Percentiles rank a stretch among this genome's conserved stretches.
These are phyloP conservation scores for Pasiphila rectangulata DNA, from an alignment of 2,888 invertebrate genomes.

Conservation along the genomic window DNA sequence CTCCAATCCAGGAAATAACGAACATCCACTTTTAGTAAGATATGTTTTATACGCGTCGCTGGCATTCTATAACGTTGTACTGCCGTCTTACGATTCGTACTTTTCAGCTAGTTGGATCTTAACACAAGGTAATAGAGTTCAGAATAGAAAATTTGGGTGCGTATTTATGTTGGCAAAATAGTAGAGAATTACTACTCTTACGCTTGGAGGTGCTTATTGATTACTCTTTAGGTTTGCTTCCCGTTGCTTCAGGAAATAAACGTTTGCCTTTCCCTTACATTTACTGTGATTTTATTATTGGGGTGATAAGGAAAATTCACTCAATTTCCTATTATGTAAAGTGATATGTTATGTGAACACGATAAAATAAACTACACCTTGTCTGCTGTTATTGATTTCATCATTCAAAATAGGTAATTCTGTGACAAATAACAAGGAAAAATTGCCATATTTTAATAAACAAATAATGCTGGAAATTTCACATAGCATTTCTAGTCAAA, in stretches of 20 bases:
- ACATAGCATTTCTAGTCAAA: no score
- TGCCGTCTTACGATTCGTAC: slow-evolving; percentile 31
- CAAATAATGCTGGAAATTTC: no score
- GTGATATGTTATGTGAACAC: no score
- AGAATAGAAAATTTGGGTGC: background rate
- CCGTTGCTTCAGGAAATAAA: slow-evolving; percentile 31
- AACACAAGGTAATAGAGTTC: background rate
- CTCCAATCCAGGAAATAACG: slow-evolving; percentile 53
- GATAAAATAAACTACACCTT: no score
- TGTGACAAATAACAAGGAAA: no score
- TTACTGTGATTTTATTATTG: slow-evolving; percentile 2
- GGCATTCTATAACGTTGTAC: slow-evolving; percentile 50
- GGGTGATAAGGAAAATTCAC: background rate
- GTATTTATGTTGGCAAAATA: slow-evolving; percentile 21
- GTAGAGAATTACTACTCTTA: slow-evolving; percentile 41
- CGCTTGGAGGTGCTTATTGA: slow-evolving; percentile 40
- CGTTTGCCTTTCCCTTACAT: slow-evolving; percentile 2
- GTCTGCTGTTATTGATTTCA: no score
- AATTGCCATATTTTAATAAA: no score
- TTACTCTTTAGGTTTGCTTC: slow-evolving; percentile 37
- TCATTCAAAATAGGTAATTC: no score
- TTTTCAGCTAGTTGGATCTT: background rate
- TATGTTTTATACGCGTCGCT: slow-evolving; percentile 60
- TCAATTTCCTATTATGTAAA: no score
- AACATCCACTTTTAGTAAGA: slow-evolving; percentile 58